These are phyloP conservation scores for Syrmaticus mikado DNA, from an alignment of 2,113 vertebrate species.

Conservation along the genomic window DNA sequence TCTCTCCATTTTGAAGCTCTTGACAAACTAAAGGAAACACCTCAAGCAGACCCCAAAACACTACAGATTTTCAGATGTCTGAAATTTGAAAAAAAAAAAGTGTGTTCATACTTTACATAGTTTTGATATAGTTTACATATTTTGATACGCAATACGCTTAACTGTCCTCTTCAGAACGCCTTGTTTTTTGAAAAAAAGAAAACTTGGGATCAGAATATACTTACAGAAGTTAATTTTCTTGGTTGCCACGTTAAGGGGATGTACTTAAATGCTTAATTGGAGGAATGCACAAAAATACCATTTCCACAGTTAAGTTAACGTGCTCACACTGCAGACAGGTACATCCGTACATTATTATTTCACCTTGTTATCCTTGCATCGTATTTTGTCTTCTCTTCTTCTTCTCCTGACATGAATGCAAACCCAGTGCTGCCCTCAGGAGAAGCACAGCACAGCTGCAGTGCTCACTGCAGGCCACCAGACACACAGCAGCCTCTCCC, in stretches of 20 bases:
- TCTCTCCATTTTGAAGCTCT: background rate
- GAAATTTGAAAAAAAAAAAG: background rate
- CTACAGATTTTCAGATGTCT: background rate
- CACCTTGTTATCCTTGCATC: background rate
- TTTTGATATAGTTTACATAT: background rate
- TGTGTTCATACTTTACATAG: background rate
- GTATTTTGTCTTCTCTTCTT: background rate
- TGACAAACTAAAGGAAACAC: background rate
- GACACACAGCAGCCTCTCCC: accelerated
- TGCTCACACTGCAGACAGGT: background rate
- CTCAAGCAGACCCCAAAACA: background rate
- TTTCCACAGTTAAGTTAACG: background rate
- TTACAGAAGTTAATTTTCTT: background rate
- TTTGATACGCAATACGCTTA: background rate
- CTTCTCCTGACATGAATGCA: background rate
- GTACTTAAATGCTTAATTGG: background rate
- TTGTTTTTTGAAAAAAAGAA: background rate
- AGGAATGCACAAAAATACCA: background rate
- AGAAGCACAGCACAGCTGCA: accelerated
- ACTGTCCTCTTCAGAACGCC: background rate
- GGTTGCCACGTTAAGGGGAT: background rate
- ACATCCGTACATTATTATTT: background rate
- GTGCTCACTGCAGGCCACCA: no score
- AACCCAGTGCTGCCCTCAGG: background rate
- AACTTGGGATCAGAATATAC: background rate